Evolutionary conservation across 1,140 invertebrate genomes (phyloP), one percentile per base, ranked within the genome.

Genomic region (Eciton burchellii): DNA sequence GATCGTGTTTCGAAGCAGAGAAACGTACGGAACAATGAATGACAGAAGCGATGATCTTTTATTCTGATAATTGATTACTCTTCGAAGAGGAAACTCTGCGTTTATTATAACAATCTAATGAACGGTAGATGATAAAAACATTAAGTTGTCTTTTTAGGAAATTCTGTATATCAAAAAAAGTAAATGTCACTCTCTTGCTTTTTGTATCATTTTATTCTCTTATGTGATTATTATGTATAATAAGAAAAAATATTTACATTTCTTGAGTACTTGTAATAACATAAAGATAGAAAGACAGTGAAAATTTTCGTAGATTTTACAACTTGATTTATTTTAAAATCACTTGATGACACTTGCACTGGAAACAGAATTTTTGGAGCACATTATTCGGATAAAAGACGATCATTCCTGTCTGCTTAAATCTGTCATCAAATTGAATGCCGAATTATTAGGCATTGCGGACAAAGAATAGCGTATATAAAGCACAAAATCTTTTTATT

Each of bases 401-500:
- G 41, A 54, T 52, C 21, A 43, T 24, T 74, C 45, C 21, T 59
- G 19, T 52, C 21, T 49, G 56, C 70, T 68, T 70, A 79, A 21
- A 68, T 79, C 56, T 79, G 81, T 77, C 70, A 72, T 52, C 24
- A 24, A 21, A 63, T 73, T 29, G 66, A 88, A 70, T 82, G 79
- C 62, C 52, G 45, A n/a, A 70, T 71, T 81, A 87, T 60, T 54
- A 56, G 82, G 60, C 63, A 84, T 84, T 57, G 74, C 59, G 65
- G 52, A 77, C 24, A 19, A 43, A 71, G 16, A 63, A 74, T 72
- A 87, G 63, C 26, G 73, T 84, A 52, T 26, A 26, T 76, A 77
- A 84, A 35, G 24, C 49, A 56, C 77, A 74, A 87, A 45, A 73
- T 86, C 81, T 87, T 52, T 87, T 52, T 81, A 87, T 84, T 84